Evolutionary conservation across 2,888 invertebrate genomes (phyloP).

Genomic region (Plemyria rubiginata): DNA sequence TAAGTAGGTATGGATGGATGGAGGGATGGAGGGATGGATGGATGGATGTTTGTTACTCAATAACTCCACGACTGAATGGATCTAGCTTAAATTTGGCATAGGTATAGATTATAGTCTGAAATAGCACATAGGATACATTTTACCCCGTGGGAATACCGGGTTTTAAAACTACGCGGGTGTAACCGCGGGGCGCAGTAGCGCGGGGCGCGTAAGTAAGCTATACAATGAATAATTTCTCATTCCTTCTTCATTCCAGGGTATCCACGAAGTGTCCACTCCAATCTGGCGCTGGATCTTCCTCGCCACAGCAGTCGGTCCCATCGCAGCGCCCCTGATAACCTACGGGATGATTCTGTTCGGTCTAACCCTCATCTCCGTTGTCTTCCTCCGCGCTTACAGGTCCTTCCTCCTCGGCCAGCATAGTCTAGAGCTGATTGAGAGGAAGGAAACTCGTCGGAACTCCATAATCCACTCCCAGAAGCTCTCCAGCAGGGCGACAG

Average conservation of each 20-base stretch:
- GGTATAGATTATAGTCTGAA: too few relatives aligned
- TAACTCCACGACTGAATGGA: too few relatives aligned
- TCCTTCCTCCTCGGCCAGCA: constrained; percentile 88
- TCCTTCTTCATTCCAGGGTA: constrained; percentile 85
- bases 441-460: constrained; percentile 88
- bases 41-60: too few relatives aligned
- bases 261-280: constrained; percentile 91
- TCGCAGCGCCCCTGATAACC: constrained; percentile 88
- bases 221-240: too few relatives aligned
- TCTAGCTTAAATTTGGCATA: too few relatives aligned
- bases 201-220: too few relatives aligned
- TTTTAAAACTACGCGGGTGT: too few relatives aligned
- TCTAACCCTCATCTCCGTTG: constrained; percentile 85
- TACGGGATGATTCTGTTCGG: constrained; percentile 91
- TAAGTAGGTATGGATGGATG: too few relatives aligned
- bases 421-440: constrained; percentile 90
- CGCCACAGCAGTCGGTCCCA: constrained; percentile 91
- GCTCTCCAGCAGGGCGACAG: constrained; percentile 77
- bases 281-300: constrained; percentile 93
- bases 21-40: too few relatives aligned
- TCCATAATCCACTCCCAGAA: constrained; percentile 86
- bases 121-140: too few relatives aligned
- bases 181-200: too few relatives aligned
- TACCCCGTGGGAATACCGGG: too few relatives aligned
- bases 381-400: constrained; percentile 91